Base-by-base conservation (phyloP, 2,113 vertebrate genomes). In the Crocuta crocuta region DNA sequence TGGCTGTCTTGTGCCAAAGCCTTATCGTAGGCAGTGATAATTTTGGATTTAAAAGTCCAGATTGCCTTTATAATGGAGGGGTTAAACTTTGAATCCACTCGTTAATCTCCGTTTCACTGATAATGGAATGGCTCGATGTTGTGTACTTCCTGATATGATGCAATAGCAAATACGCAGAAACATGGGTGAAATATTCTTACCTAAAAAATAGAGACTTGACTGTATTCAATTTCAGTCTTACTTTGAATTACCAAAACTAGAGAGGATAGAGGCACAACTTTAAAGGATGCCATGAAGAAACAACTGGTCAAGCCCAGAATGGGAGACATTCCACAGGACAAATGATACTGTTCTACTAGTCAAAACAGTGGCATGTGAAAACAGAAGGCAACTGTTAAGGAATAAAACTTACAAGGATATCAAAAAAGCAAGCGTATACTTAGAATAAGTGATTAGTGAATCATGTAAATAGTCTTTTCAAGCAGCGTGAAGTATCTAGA, bases 81-180 rank as follows among this genome's bases (percentile, higher is more conserved):
- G 11, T 91, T 85, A 87, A 88, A 65, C 55, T 90, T 79, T 79
- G 73, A 82, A 80, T 66, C 45, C 26, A 48, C 65, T 73, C 26
- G 35, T 86, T 85, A 89, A 45, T 95, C 76, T 89, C n/a, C 58
- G 83, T 76, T 61, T 93, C 55, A 68, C n/a, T 74, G 82, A 73
- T n/a, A 74, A 28, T 65, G 17, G 58, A 93, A 53, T 58, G 58
- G 12, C 15, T 45, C 90, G 53, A 91, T 17, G n/a, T 71, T 66
- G 43, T 48, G 28, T 88, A 24, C 45, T 43, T 88, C 31, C 43
- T 39, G 11, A 80, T 58, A 35, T 55, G 48, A 78, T 84, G 16
- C 17, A 92, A 24, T 91, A 24, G 39, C 63, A 78, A 88, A 84
- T 79, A 83, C 11, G n/a, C 48, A 88, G n/a, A 24, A 86, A 39